Base-by-base conservation (phyloP, 2,113 vertebrate genomes). In the Macquaria ambigua region DNA sequence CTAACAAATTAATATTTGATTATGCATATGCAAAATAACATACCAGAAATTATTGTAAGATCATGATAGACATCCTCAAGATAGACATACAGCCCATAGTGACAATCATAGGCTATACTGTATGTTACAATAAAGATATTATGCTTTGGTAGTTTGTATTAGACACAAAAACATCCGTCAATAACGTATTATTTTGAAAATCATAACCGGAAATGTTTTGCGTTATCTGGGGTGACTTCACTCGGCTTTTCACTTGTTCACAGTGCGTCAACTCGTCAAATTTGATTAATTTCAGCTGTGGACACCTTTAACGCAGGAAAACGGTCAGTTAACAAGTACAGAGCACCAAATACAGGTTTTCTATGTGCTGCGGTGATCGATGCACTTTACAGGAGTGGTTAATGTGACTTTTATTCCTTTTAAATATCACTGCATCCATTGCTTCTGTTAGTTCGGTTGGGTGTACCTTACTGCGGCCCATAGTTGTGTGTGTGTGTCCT, bases 211-310 rank as follows among this genome's bases (percentile, higher is more conserved):
- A 83, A 52, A 25, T 39, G 31, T 0, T 0, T 4, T 1, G 23
- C 12, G 1, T 69, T 0, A 43, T 18, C 25, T 9, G 1, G 20
- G 28, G 0, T 31, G 1, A 1, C 31, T 56, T 80, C 18, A 1
- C 2, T 5, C 1, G 46, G 16, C 50, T 9, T 14, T 43, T 34
- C 39, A 37, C 50, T 6, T 16, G 28, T 18, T 63, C 28, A 53
- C 34, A 5, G 74, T 69, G 66, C 64, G 74, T 79, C 31, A 59
- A 37, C 56, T 90, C 28, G 23, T 90, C 64, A 76, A 6, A 37
- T 52, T 1, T 58, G 83, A 90, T 91, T 66, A 0, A 0, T 21
- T 18, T 74, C 87, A 90, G 89, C 89, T 81, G 90, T 72, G 77
- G 3, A 28, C 6, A 1, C 1, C 2, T 48, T 23, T 20, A 15